Conservation (phyloP, 2,113 vertebrate genomes). For the Lepisosteus osseus region DNA sequence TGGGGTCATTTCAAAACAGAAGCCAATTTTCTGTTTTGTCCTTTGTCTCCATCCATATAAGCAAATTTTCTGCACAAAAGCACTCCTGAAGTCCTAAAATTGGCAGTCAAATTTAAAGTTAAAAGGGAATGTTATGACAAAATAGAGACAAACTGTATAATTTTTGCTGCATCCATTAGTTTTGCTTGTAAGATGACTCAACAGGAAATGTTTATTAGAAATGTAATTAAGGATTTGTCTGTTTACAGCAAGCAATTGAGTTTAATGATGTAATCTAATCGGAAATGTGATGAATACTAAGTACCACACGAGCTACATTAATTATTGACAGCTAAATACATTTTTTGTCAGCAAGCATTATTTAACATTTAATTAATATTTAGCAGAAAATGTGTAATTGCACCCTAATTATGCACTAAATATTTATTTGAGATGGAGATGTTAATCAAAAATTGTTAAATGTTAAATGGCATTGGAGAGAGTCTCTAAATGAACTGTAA, state of each 20-base stretch:
- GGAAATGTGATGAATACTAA: neutral
- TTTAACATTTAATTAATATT: neutral
- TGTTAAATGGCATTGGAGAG: too few species aligned
- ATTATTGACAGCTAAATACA: constrained; percentile 13
- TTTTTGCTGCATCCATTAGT: too few species aligned
- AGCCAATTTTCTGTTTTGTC: too few species aligned
- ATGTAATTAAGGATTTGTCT: neutral
- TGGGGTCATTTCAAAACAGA: too few species aligned
- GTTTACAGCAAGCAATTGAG: neutral
- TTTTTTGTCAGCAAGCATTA: constrained; percentile 6
- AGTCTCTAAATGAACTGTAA: too few species aligned
- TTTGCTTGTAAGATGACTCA: neutral
- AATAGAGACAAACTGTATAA: too few species aligned
- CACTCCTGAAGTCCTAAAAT: too few species aligned
- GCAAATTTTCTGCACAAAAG: too few species aligned
- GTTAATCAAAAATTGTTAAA: neutral
- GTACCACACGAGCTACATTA: neutral
- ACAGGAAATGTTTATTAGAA: constrained; percentile 8
- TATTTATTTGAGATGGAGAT: neutral
- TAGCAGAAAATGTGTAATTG: neutral
- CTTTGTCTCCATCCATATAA: too few species aligned
- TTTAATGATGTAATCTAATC: neutral
- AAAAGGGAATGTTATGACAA: too few species aligned
- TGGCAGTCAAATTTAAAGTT: too few species aligned
- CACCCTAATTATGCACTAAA: neutral